phyloP scores from a whole-genome alignment of 2,888 invertebrate species.

The Amphipoea oculea region DNA sequence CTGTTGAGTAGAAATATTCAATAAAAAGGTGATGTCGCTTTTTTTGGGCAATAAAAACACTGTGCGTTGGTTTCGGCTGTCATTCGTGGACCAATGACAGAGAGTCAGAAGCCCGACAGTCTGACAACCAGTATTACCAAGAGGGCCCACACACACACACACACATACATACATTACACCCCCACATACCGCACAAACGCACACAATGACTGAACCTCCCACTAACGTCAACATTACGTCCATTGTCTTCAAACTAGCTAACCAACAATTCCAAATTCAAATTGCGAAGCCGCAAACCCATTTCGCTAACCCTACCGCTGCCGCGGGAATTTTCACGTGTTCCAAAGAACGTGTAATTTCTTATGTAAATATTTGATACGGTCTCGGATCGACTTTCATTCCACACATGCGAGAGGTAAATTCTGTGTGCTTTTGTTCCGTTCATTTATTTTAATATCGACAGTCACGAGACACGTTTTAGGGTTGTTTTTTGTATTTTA shows the following conservation, averaged over 20 bases:
- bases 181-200: not conserved
- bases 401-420: constrained; percentile 52
- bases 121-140: not conserved
- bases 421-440: constrained; percentile 36
- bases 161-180: not conserved
- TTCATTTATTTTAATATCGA: constrained; percentile 56
- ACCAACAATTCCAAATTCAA: constrained; percentile 55
- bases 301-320: constrained; percentile 41
- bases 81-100: too few relatives aligned
- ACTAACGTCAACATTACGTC: constrained; percentile 40
- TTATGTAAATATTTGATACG: constrained; percentile 73
- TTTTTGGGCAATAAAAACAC: too few relatives aligned
- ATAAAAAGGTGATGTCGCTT: too few relatives aligned
- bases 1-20: too few relatives aligned
- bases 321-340: constrained; percentile 56
- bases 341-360: constrained; percentile 68
- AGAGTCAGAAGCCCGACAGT: not conserved
- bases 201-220: constrained; percentile 31
- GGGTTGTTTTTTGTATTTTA: constrained; percentile 21
- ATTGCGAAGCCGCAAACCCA: constrained; percentile 50
- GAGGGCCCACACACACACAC: too few relatives aligned
- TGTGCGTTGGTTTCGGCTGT: too few relatives aligned
- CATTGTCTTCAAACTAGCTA: constrained; percentile 47
- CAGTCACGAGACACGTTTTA: constrained; percentile 37
- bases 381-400: constrained; percentile 51